Conservation (phyloP, 2,113 vertebrate species). For the Centropristis striata region DNA sequence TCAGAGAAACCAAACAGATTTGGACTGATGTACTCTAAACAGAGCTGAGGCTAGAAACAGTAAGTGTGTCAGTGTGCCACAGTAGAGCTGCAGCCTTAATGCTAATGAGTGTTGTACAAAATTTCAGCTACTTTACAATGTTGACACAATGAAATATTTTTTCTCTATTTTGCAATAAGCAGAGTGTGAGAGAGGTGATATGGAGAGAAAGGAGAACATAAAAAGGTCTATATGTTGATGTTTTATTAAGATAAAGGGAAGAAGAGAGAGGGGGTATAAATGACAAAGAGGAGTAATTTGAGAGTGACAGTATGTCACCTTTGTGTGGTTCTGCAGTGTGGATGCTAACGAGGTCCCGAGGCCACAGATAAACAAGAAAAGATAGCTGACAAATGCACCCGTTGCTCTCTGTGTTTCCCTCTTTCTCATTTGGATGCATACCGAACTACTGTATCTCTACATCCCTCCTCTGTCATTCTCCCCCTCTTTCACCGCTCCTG, state of each 20-base stretch:
- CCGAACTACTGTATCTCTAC: background rate
- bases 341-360: slow-evolving; percentile 55
- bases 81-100: slow-evolving; percentile 22
- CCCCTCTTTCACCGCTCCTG: background rate
- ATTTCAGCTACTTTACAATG: background rate
- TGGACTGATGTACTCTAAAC: background rate
- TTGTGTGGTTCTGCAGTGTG: slow-evolving; percentile 38
- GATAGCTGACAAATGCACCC: slow-evolving; percentile 30
- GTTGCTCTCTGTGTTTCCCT: background rate
- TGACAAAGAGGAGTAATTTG: slow-evolving; percentile 5
- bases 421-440: slow-evolving; percentile 22
- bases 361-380: slow-evolving; percentile 49
- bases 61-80: slow-evolving; percentile 41
- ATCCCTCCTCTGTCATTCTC: background rate
- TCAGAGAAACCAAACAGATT: background rate
- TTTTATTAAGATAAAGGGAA: background rate
- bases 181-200: background rate
- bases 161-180: too few species aligned
- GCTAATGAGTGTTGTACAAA: slow-evolving; percentile 2
- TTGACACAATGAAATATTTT: slow-evolving; percentile 9
- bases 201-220: background rate
- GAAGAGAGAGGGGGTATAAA: background rate
- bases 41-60: background rate
- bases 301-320: slow-evolving; percentile 30
- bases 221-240: background rate